Conservation (phyloP, 2,888 invertebrate genomes). For the Drosophila vallismaia region DNA sequence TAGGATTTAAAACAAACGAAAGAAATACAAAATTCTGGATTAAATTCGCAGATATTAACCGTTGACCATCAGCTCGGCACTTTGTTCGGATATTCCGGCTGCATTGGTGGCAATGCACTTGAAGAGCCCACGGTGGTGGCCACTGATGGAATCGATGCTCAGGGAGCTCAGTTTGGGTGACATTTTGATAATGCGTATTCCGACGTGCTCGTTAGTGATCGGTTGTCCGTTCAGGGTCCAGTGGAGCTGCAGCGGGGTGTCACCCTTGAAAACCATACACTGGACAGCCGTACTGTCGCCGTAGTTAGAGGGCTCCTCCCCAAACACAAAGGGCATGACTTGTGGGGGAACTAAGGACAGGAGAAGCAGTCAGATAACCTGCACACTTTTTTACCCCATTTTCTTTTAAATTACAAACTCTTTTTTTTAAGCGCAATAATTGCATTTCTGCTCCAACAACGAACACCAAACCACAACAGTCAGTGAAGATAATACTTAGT, state of each 20-base stretch:
- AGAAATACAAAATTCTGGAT: slow-evolving; percentile 15
- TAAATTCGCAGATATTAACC: slow-evolving; percentile 84
- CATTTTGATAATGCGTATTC: slow-evolving; percentile 86
- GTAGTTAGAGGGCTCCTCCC: slow-evolving; percentile 90
- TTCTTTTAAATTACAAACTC: no score
- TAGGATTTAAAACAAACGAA: slow-evolving; percentile 18
- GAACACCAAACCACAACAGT: slow-evolving; percentile 47
- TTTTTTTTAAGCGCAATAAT: background rate
- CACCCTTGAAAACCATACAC: slow-evolving; percentile 92
- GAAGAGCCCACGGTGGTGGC: slow-evolving; percentile 90
- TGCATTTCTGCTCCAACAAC: slow-evolving; percentile 55
- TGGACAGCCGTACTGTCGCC: slow-evolving; percentile 90
- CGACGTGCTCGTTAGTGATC: slow-evolving; percentile 85
- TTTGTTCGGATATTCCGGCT: slow-evolving; percentile 88
- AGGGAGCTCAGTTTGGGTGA: slow-evolving; percentile 88
- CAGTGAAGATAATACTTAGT: slow-evolving; percentile 19
- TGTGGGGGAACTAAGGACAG: slow-evolving; percentile 87
- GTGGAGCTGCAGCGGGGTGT: slow-evolving; percentile 89
- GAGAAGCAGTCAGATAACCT: no score
- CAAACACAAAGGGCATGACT: slow-evolving; percentile 91
- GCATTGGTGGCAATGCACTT: slow-evolving; percentile 90
- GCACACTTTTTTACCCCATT: background rate
- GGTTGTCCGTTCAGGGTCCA: slow-evolving; percentile 90
- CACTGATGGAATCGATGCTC: slow-evolving; percentile 89
- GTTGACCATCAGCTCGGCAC: slow-evolving; percentile 89